Percentiles rank a stretch among this genome's conserved stretches.
Conservation (phyloP, 2,888 invertebrate species). For the Megalurothrips usitatus region DNA sequence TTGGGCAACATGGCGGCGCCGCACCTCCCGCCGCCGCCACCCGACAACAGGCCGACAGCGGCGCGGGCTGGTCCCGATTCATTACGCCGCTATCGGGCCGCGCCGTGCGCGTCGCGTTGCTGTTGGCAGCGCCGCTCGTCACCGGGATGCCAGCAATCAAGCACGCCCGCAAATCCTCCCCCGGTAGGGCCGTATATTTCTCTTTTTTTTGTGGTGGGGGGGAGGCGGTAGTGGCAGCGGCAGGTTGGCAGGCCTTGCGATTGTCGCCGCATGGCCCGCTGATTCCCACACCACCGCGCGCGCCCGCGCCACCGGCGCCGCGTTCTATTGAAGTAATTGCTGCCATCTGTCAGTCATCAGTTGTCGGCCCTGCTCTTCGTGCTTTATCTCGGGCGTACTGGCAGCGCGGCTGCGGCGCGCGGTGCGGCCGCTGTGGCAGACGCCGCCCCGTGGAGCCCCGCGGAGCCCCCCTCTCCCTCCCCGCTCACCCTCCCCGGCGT, state of each 20-base stretch:
- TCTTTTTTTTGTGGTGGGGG: background rate
- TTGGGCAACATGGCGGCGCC: no score
- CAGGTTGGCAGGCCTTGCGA: background rate
- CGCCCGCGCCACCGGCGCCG: background rate
- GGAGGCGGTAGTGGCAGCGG: no score
- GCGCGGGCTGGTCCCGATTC: background rate
- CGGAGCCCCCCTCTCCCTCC: no score
- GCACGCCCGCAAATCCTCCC: background rate
- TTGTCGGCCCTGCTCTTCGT: no score
- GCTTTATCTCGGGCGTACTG: no score
- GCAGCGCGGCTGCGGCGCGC: no score
- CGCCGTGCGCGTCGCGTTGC: background rate
- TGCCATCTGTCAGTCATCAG: background rate
- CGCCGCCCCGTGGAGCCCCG: no score
- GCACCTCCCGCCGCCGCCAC: no score
- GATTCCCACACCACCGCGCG: background rate
- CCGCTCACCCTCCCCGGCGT: no score
- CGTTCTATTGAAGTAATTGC: background rate
- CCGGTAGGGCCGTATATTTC: background rate
- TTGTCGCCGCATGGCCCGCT: background rate
- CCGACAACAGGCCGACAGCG: background rate
- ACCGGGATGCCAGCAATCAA: background rate
- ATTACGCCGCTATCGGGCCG: background rate
- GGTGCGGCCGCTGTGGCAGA: no score
- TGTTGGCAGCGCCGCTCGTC: background rate